phyloP scores from a whole-genome alignment of 2,888 invertebrate genomes.

The Ommatoiulus sabulosus region DNA sequence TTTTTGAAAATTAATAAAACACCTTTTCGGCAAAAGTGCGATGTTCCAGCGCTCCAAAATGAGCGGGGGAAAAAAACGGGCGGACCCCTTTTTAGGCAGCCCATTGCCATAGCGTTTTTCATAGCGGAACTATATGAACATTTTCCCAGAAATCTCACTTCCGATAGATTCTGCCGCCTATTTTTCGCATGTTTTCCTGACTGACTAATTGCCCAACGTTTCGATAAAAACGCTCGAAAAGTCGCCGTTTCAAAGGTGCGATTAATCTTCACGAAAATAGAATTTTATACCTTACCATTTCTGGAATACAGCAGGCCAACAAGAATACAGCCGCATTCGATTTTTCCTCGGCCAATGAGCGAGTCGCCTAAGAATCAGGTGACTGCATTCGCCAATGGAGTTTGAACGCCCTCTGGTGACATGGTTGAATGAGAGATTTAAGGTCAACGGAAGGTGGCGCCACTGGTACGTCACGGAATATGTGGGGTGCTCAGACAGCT shows the following conservation, averaged over 20 bases:
- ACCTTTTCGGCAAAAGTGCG: background rate
- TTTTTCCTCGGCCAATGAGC: background rate
- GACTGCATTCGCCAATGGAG: background rate
- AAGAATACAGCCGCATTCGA: conserved; percentile 24
- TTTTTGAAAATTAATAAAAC: background rate
- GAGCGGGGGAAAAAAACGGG: background rate
- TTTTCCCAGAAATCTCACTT: conserved; percentile 17
- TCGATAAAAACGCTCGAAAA: background rate
- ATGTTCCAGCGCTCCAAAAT: background rate
- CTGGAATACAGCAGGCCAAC: conserved; percentile 39
- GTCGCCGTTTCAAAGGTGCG: background rate
- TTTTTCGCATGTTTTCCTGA: background rate
- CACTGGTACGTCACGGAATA: background rate
- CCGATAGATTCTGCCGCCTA: background rate
- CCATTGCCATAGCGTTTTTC: background rate
- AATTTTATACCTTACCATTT: conserved; percentile 32
- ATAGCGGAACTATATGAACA: background rate
- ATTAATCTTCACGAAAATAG: background rate
- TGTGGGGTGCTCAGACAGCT: too few relatives aligned
- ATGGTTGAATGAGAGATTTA: background rate
- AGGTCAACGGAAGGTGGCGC: background rate
- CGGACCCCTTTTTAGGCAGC: background rate
- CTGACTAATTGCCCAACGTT: background rate
- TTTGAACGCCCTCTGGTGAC: background rate
- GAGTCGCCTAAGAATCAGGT: background rate